phyloP scores from a whole-genome alignment of 2,113 vertebrate genomes.

The Panthera tigris region DNA sequence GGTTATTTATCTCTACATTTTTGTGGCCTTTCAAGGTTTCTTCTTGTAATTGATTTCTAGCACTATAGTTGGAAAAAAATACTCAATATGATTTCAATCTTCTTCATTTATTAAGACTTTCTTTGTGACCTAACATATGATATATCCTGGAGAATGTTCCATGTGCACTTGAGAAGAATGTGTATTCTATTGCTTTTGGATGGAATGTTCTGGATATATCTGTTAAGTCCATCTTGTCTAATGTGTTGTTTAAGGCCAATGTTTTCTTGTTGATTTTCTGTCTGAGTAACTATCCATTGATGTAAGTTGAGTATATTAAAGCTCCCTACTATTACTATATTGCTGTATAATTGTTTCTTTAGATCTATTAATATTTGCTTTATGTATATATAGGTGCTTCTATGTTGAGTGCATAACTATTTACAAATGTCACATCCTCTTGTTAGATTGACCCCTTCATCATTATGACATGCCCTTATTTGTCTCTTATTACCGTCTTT shows the following conservation, averaged over 20 bases:
- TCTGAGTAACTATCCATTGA: neutral
- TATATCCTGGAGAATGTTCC: neutral
- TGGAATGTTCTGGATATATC: neutral
- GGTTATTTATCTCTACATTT: neutral
- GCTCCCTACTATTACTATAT: neutral
- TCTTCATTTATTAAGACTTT: neutral
- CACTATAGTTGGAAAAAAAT: neutral
- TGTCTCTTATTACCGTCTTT: neutral
- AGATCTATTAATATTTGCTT: neutral
- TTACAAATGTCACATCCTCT: neutral
- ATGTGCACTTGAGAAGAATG: neutral
- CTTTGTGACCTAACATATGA: neutral
- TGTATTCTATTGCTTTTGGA: neutral
- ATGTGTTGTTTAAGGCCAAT: neutral
- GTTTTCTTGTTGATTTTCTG: neutral
- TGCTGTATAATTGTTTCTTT: neutral
- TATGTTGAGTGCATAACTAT: neutral
- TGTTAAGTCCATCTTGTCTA: neutral
- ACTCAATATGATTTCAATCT: neutral
- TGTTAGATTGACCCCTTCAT: neutral
- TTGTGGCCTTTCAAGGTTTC: neutral
- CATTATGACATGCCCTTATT: neutral
- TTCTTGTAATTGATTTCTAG: neutral
- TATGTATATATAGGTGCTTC: neutral
- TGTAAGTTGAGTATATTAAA: neutral